Conservation (phyloP, 2,888 invertebrate species). For the Rhingia rostrata region DNA sequence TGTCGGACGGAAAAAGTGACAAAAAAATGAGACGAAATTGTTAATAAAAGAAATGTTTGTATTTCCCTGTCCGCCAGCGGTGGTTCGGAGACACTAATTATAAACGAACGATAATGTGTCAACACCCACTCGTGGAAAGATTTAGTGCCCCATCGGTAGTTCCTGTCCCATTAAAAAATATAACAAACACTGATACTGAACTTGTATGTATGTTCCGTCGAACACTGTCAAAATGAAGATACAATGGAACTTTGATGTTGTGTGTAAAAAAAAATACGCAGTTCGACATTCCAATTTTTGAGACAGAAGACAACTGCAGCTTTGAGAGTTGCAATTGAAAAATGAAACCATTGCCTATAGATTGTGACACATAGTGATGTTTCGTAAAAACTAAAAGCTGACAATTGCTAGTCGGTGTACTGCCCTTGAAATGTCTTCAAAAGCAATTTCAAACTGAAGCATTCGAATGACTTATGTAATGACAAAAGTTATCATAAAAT, state of each 20-base stretch:
- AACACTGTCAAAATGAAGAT: constrained; percentile 29
- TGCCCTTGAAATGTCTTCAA: too few species aligned
- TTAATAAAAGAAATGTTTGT: constrained; percentile 32
- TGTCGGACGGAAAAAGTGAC: constrained; percentile 46
- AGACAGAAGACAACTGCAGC: constrained; percentile 11
- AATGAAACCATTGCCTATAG: too few species aligned
- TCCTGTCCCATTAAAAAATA: constrained; percentile 39
- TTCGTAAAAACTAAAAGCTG: too few species aligned
- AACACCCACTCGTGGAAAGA: constrained; percentile 66
- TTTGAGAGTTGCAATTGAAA: constrained; percentile 18
- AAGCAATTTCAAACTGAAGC: too few species aligned
- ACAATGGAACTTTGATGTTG: constrained; percentile 21
- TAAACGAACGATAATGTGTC: constrained; percentile 73
- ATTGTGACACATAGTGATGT: too few species aligned
- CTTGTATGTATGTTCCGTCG: constrained; percentile 14
- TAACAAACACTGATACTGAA: neutral
- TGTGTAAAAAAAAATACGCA: constrained; percentile 18
- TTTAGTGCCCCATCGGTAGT: constrained; percentile 66
- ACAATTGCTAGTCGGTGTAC: too few species aligned
- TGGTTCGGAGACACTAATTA: constrained; percentile 64
- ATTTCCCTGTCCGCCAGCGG: neutral
- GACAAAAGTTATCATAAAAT: too few species aligned
- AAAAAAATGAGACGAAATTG: constrained; percentile 41
- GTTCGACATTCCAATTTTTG: constrained; percentile 18
- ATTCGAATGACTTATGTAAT: too few species aligned